A percentile compares a stretch with the other conserved stretches of the same genome.
Evolutionary conservation across 2,113 vertebrate species (phyloP).

Genomic region (Hippocampus comes): DNA sequence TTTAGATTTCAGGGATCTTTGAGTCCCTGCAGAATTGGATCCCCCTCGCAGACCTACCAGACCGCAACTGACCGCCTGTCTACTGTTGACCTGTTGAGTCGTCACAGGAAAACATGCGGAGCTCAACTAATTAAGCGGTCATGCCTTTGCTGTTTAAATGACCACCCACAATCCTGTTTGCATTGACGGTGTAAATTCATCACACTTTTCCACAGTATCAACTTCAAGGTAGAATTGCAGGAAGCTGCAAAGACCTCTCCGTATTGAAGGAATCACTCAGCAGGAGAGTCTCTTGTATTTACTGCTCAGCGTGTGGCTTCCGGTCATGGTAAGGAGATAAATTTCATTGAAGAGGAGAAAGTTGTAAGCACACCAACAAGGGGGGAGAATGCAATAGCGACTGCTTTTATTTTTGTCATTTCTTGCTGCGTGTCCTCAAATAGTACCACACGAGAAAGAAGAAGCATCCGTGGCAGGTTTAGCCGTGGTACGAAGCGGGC

Average conservation of each 20-base stretch:
- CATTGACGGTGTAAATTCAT: not conserved
- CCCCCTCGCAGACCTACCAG: conserved; percentile 67
- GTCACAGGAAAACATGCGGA: conserved; percentile 53
- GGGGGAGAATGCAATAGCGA: too few relatives aligned
- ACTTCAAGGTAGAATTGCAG: not conserved
- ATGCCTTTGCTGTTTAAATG: conserved; percentile 23
- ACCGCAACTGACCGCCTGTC: conserved; percentile 61
- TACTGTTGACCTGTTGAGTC: conserved; percentile 53
- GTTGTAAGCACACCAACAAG: not conserved
- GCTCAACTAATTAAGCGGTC: conserved; percentile 55
- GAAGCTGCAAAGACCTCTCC: not conserved
- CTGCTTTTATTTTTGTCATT: not conserved
- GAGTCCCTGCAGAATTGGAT: conserved; percentile 60
- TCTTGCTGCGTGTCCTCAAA: not conserved
- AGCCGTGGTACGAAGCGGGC: not conserved
- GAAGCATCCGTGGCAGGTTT: not conserved
- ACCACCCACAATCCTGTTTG: not conserved
- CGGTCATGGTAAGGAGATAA: not conserved
- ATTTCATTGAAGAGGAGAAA: not conserved
- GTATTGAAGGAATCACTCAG: not conserved
- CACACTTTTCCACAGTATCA: not conserved
- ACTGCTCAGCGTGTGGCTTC: not conserved
- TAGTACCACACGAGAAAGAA: not conserved
- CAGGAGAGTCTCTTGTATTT: not conserved
- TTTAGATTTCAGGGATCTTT: conserved; percentile 37